Conservation (phyloP, 2,113 vertebrate genomes). For the Uropsilus gracilis region DNA sequence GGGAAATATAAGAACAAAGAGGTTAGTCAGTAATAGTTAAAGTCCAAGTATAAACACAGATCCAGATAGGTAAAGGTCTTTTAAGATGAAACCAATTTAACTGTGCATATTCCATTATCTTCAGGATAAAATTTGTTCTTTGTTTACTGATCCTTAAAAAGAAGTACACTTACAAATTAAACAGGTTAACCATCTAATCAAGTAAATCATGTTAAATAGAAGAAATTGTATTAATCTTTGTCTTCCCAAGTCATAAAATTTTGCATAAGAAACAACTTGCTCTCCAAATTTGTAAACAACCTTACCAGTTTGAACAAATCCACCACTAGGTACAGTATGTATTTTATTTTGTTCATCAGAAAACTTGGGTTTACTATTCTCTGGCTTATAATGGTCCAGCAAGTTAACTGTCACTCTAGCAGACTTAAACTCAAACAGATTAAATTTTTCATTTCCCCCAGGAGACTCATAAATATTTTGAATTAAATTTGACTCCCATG, state of each 20-base stretch:
- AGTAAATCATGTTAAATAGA: neutral
- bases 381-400: neutral
- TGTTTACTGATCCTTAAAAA: neutral
- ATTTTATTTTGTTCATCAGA: neutral
- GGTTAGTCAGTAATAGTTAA: neutral
- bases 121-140: neutral
- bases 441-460: neutral
- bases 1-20: neutral
- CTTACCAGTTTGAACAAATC: neutral
- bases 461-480: neutral
- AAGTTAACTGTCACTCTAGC: neutral
- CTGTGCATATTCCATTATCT: neutral
- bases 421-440: conserved; percentile 19
- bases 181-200: neutral
- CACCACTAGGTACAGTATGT: neutral
- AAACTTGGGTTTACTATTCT: neutral
- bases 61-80: conserved; percentile 17
- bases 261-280: conserved; percentile 30
- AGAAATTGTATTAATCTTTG: neutral
- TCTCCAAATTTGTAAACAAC: neutral
- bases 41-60: neutral
- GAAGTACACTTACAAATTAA: neutral
- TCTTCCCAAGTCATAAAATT: neutral
- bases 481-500: neutral
- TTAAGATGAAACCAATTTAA: neutral